Evolutionary conservation across 1,140 invertebrate genomes (phyloP), one percentile per base, ranked within the genome.

Genomic region (Medauroidea extradentata): DNA sequence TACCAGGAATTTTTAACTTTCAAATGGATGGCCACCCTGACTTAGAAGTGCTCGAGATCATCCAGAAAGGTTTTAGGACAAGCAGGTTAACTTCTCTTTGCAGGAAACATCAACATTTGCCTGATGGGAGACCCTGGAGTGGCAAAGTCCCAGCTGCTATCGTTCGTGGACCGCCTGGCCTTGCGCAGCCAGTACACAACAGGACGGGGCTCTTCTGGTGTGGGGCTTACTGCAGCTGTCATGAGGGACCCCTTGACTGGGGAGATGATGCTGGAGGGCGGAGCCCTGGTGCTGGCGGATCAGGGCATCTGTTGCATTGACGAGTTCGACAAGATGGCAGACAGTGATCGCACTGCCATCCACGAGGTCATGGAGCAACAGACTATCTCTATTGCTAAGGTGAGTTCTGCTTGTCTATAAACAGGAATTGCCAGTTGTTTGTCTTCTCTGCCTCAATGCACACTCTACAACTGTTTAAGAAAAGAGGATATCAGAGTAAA

Each of bases 321-420:
- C 72, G 98, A 99, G 78, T 99, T 99, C 78, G 98, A 99, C 75
- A 99, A 99, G 79, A 99, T 99, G 96, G 89, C 94, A 43, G 96
- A 99, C 58, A 72, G 75, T 13, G 97, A 99, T 77, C 83, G 96
- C 67, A 98, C 95, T 0, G 94, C 97, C 41, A 99, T 99, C 67
- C 98, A 99, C 73, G 98, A 99, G 79, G 94, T 96, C 5, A 99
- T 99, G 98, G 98, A 99, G 80, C 98, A 99, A 71, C 98, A 99
- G 78, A 99, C 98, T 1, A 98, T 99, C 63, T 98, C 95, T 43
- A 99, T 99, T 72, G 96, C 98, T 11, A 99, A 99, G 82, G 89
- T 90, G 71, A 59, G 29, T 3, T 1, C 11, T 27, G 18, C 5
- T 11, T 34, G 29, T 11, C 29, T n/a, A n/a, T n/a, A n/a, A n/a